Percentiles rank a stretch among this genome's conserved stretches.
These are phyloP conservation scores for Lophura nycthemera DNA, from an alignment of 2,113 vertebrate genomes.

Conservation along the genomic window DNA sequence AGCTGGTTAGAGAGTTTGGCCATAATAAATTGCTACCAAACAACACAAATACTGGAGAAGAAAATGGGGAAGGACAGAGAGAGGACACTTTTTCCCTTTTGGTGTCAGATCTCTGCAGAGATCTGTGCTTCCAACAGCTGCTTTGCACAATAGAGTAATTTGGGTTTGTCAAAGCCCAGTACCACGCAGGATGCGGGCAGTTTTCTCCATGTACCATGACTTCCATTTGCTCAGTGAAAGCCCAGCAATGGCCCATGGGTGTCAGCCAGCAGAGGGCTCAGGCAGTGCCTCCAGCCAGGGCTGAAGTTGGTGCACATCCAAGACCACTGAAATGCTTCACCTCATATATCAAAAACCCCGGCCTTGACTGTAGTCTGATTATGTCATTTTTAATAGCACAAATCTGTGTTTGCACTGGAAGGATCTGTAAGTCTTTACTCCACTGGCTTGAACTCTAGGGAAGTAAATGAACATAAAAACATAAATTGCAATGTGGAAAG, in stretches of 20 bases:
- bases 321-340: not conserved
- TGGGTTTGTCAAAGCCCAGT: not conserved
- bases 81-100: not conserved
- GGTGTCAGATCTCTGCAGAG: not conserved
- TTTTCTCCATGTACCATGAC: fast-evolving
- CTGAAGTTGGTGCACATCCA: not conserved
- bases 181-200: not conserved
- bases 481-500: not conserved
- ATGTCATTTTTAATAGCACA: not conserved
- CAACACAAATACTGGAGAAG: not conserved
- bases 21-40: not conserved
- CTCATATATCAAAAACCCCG: not conserved
- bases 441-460: not conserved
- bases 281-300: not conserved
- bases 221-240: not conserved
- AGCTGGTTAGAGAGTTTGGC: not conserved
- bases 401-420: not conserved
- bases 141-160: not conserved
- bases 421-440: not conserved
- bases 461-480: not conserved
- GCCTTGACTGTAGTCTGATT: not conserved
- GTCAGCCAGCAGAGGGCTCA: constrained; percentile 20
- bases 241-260: fast-evolving
- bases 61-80: not conserved
- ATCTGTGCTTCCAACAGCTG: not conserved